These are phyloP conservation scores for Dyspetes luteomarginatus DNA, from an alignment of 2,888 invertebrate species.

Conservation along the genomic window DNA sequence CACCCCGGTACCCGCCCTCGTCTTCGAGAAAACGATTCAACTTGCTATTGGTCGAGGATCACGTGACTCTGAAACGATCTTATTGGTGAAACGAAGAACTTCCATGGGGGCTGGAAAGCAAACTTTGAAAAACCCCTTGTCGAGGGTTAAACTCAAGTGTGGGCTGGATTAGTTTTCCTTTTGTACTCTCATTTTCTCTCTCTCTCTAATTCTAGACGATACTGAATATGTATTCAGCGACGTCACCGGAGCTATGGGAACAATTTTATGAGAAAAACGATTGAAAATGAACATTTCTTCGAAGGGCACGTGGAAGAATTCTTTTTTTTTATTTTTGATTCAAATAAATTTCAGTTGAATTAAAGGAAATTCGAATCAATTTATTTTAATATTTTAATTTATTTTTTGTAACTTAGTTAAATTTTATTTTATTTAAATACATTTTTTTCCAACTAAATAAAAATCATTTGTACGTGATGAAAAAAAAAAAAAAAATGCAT, in stretches of 20 bases:
- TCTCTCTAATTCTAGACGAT: constrained; percentile 21
- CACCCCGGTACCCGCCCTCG: constrained; percentile 67
- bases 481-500: background rate
- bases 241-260: too few species aligned
- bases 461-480: background rate
- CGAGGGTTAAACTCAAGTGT: constrained; percentile 43
- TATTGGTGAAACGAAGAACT: constrained; percentile 77
- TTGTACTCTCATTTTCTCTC: constrained; percentile 9
- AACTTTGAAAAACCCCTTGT: constrained; percentile 39
- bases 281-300: constrained; percentile 54
- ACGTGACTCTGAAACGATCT: constrained; percentile 61
- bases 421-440: too few species aligned
- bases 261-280: too few species aligned
- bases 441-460: too few species aligned
- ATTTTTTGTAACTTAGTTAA: too few species aligned
- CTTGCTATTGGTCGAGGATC: constrained; percentile 76
- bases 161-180: constrained; percentile 52
- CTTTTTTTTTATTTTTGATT: constrained; percentile 30
- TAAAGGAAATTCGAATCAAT: too few species aligned
- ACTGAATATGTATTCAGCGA: constrained; percentile 73
- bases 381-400: too few species aligned
- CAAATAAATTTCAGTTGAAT: constrained; percentile 8
- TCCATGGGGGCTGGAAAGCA: constrained; percentile 70
- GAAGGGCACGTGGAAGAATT: background rate
- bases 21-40: constrained; percentile 72